These are phyloP conservation scores for Cotesia typhae DNA, from an alignment of 1,140 invertebrate species.

Conservation along the genomic window DNA sequence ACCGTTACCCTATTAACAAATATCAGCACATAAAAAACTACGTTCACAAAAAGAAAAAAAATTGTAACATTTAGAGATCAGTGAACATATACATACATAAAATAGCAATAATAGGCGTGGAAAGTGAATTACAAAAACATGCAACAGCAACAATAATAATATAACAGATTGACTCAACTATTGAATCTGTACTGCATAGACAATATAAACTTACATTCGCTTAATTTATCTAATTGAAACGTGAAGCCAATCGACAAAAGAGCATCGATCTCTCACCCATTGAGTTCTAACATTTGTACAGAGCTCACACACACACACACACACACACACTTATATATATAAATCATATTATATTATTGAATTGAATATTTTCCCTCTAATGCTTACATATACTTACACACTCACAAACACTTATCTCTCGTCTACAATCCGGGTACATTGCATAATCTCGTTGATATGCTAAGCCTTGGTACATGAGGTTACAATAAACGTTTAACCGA, in stretches of 20 bases:
- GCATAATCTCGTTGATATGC: slow-evolving; percentile 34
- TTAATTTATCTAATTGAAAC: slow-evolving; percentile 31
- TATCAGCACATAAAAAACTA: too few relatives aligned
- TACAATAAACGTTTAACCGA: slow-evolving; percentile 23
- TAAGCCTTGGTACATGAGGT: slow-evolving; percentile 21
- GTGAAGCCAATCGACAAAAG: slow-evolving; percentile 23
- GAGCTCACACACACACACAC: background rate
- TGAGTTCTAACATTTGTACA: slow-evolving; percentile 3
- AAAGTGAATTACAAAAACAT: slow-evolving; percentile 15
- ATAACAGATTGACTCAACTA: background rate
- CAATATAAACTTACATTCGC: background rate
- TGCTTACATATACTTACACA: background rate
- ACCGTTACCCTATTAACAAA: too few relatives aligned
- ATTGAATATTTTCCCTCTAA: background rate
- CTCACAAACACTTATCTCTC: background rate
- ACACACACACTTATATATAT: background rate
- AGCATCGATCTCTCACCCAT: slow-evolving; percentile 33
- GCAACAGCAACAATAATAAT: background rate
- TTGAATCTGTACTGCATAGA: background rate
- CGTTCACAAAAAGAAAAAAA: too few relatives aligned
- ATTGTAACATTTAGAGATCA: background rate
- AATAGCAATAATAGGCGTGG: slow-evolving; percentile 26
- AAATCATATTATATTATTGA: background rate
- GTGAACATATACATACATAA: background rate
- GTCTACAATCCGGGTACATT: slow-evolving; percentile 10